phyloP scores from a whole-genome alignment of 2,113 vertebrate genomes.

The Arothron firmamentum region DNA sequence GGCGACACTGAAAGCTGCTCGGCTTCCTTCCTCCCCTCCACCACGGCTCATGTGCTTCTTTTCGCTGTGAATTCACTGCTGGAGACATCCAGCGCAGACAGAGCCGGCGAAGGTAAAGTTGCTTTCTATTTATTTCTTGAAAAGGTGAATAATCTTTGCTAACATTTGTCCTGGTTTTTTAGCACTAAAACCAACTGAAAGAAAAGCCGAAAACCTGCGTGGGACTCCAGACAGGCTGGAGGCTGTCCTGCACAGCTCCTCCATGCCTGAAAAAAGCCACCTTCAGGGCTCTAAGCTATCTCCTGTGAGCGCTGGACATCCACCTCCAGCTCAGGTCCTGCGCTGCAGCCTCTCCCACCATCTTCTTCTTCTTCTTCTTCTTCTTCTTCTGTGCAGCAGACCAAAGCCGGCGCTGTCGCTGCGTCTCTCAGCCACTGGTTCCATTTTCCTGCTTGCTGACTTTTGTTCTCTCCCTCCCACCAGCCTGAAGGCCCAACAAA shows the following conservation, averaged over 20 bases:
- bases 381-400: slow-evolving; percentile 23
- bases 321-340: not conserved
- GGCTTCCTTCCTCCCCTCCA: not conserved
- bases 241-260: not conserved
- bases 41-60: not conserved
- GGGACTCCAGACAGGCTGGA: no score
- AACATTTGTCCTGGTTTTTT: not conserved
- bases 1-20: not conserved
- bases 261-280: not conserved
- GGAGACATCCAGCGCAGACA: no score
- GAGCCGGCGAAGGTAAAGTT: no score
- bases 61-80: not conserved
- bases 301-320: not conserved
- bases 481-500: slow-evolving; percentile 26
- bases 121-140: not conserved
- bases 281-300: not conserved
- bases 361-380: not conserved
- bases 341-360: not conserved
- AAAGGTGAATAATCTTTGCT: no score
- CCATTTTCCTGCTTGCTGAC: not conserved
- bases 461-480: slow-evolving; percentile 22
- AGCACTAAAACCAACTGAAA: no score
- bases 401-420: slow-evolving; percentile 55
- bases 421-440: slow-evolving; percentile 40
- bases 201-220: no score